Percentiles rank a stretch among this genome's conserved stretches.
Conservation (phyloP, 2,113 vertebrate species). For the Cisticola juncidis region DNA sequence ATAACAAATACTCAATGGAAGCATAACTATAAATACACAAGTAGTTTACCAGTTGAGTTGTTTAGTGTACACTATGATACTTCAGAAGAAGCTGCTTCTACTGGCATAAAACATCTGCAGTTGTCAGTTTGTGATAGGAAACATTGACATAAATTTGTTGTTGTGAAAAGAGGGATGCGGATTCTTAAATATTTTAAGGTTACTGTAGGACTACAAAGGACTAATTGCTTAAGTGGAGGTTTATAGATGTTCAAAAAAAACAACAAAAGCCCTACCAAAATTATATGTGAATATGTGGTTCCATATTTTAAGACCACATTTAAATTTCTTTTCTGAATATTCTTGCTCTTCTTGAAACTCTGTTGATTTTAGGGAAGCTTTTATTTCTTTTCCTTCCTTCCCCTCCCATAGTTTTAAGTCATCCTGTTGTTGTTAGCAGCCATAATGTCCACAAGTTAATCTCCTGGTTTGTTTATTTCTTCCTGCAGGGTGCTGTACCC, state of each 20-base stretch:
- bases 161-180: neutral
- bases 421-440: neutral
- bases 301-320: neutral
- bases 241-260: neutral
- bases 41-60: neutral
- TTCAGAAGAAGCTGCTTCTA: neutral
- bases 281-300: neutral
- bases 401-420: neutral
- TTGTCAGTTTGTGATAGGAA: neutral
- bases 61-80: neutral
- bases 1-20: neutral
- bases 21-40: neutral
- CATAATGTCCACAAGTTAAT: neutral
- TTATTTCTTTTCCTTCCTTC: neutral
- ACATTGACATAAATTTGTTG: neutral
- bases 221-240: neutral
- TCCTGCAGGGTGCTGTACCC: slow-evolving; percentile 89
- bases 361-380: neutral
- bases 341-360: neutral
- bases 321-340: neutral
- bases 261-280: neutral
- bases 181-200: neutral
- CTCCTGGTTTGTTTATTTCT: neutral
- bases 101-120: neutral
- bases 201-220: neutral